phyloP scores from a whole-genome alignment of 2,797 vertebrate genomes.

The Sebastes elongatus region DNA sequence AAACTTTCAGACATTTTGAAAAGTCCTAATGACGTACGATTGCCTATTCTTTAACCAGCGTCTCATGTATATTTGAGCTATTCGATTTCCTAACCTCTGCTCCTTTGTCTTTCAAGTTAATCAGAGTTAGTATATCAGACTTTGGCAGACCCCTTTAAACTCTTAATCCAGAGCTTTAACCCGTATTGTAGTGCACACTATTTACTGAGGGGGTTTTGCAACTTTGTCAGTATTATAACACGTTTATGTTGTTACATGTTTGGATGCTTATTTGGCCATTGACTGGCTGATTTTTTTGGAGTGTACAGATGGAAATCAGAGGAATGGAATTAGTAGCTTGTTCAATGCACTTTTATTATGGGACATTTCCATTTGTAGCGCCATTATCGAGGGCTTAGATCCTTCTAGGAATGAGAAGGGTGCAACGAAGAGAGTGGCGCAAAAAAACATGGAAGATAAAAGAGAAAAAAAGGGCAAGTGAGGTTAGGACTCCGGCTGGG shows the following conservation, averaged over 20 bases:
- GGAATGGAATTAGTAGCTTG: conserved; percentile 71
- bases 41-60: conserved; percentile 46
- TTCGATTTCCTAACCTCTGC: conserved; percentile 46
- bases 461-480: conserved; percentile 21
- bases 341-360: conserved; percentile 82
- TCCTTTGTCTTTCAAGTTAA: conserved; percentile 51
- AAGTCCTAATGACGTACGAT: neutral
- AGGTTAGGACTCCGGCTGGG: conserved; percentile 54
- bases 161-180: conserved; percentile 67
- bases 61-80: conserved; percentile 56
- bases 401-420: conserved; percentile 29
- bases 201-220: conserved; percentile 66
- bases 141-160: conserved; percentile 52
- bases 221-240: conserved; percentile 79
- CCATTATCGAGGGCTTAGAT: conserved; percentile 21
- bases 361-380: conserved; percentile 66
- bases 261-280: conserved; percentile 75
- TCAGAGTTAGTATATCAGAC: conserved; percentile 38
- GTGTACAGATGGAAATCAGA: conserved; percentile 66
- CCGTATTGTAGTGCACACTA: conserved; percentile 53
- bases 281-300: conserved; percentile 70
- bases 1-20: conserved; percentile 44
- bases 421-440: conserved; percentile 35
- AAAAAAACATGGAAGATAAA: conserved; percentile 3
- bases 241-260: conserved; percentile 66